Base-by-base conservation (phyloP, 92 coral and sea anemone species). In the Zoanthus sansibaricus region DNA sequence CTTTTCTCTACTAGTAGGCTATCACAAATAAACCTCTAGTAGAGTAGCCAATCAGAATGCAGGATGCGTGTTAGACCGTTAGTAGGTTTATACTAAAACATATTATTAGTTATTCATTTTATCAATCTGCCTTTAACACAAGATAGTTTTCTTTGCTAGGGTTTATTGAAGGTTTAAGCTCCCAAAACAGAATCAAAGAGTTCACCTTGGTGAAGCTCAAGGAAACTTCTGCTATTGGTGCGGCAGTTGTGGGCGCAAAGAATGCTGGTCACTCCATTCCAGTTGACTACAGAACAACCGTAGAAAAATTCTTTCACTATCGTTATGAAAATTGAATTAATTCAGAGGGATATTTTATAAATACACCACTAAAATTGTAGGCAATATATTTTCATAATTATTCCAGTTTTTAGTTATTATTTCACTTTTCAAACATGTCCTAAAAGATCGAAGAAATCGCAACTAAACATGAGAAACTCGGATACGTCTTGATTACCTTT, bases 211-310 rank as follows among this genome's bases (percentile, higher is more conserved):
- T 91, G 3, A 86, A 75, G 67, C 91, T 95, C 20, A 91, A 83
- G 25, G 98, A 92, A 80, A 90, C 93, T 7, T 92, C 94, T 64
- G 98, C 98, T 12, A 93, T 97, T 61, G 99, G 99, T 4, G 99
- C 99, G 32, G 99, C 99, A 13, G 87, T 91, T n/a, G 90, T 97
- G 7, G 99, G 99, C 61, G 98, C 98, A 4, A 97, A 95, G 90
- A 72, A 86, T 75, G 90, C 90, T 31, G 88, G 76, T 82, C 88
- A 88, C 18, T 67, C 76, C 31, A 88, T 97, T 68, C 89, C 94
- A n/a, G 92, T 97, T 21, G 97, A 97, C 80, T 93, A 93, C 84
- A 89, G 68, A 59, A 83, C 90, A n/a, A 95, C 93, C 88, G 92
- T 91, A 47, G 88, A 87, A 30, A 89, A 86, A 77, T 94, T 96